Evolutionary conservation across 2,888 invertebrate genomes (phyloP), one percentile per base, ranked within the genome.

Genomic region (Linyphia triangularis): DNA sequence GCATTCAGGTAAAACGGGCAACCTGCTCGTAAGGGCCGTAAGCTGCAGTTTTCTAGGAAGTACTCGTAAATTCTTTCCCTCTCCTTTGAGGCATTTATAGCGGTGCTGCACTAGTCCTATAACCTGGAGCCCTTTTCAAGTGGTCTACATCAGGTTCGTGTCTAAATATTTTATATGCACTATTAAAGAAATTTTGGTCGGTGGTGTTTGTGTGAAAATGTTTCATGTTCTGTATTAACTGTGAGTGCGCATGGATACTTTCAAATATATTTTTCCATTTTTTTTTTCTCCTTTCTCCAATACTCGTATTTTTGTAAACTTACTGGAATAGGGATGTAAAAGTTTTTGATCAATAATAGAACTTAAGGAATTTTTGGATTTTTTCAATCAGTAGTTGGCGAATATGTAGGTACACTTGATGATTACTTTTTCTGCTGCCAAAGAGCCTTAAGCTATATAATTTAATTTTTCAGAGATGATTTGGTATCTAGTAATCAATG

Each of bases 1-100:
- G 75, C 75, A 33, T 43, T 57, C 75, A 84, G 84, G 84, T 75
- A 84, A 75, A 75, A 67, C 75, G 75, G 82, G 63, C n/a, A 73
- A 72, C 73, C 40, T 16, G 67, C 51, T 65, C 28, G 51, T 75
- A 57, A 43, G 13, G 84, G 65, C 28, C 67, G 67, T 82, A 72
- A 63, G 59, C 61, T 33, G 61, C 33, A 67, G 65, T 84, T 67
- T 75, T 26, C 65, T 63, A 40, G 40, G 67, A 43, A 51, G 57
- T 10, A 67, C 13, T 84, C 84, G 75, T 84, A 84, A 84, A 84
- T 84, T 84, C 84, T 33, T 51, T 75, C 43, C 19, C n/a, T 26
- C 13, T 33, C 75, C 59, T 75, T 84, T 75, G 26, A 75, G 84
- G 75, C 67, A 65, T 84, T 84, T 84, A 75, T 75, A 75, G 84